Conservation (phyloP, 1,140 invertebrate genomes). For the Papilio xuthus region DNA sequence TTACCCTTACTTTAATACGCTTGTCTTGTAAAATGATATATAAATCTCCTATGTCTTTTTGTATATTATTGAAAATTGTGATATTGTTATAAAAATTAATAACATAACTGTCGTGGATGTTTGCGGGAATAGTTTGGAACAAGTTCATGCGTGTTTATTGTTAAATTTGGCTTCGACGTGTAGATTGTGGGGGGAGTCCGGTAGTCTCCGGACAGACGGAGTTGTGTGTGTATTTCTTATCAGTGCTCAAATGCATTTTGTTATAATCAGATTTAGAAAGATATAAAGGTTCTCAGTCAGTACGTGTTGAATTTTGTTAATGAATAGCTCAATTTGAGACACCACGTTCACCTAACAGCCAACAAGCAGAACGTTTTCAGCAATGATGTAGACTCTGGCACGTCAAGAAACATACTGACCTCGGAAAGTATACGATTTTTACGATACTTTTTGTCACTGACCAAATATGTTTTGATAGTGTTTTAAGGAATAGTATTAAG, state of each 20-base stretch:
- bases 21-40: constrained; percentile 75
- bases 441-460: constrained; percentile 32
- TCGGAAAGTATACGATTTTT: constrained; percentile 43
- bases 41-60: constrained; percentile 76
- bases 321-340: constrained; percentile 45
- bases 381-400: constrained; percentile 29
- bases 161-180: constrained; percentile 51
- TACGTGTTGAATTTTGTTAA: constrained; percentile 39
- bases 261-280: constrained; percentile 36
- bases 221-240: constrained; percentile 32
- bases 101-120: constrained; percentile 69
- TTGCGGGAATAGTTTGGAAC: constrained; percentile 64
- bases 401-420: constrained; percentile 28
- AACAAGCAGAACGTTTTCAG: constrained; percentile 38
- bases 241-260: constrained; percentile 62
- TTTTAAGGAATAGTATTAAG: constrained; percentile 29
- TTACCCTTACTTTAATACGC: constrained; percentile 74
- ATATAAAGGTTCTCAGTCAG: constrained; percentile 6
- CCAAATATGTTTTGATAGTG: constrained; percentile 38
- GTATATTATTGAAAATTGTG: constrained; percentile 81
- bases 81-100: constrained; percentile 77
- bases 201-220: background rate
- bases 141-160: constrained; percentile 63
- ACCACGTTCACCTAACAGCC: constrained; percentile 38
- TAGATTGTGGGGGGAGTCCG: background rate